These are phyloP conservation scores for Podarcis raffonei DNA, from an alignment of 2,113 vertebrate genomes.

Conservation along the genomic window DNA sequence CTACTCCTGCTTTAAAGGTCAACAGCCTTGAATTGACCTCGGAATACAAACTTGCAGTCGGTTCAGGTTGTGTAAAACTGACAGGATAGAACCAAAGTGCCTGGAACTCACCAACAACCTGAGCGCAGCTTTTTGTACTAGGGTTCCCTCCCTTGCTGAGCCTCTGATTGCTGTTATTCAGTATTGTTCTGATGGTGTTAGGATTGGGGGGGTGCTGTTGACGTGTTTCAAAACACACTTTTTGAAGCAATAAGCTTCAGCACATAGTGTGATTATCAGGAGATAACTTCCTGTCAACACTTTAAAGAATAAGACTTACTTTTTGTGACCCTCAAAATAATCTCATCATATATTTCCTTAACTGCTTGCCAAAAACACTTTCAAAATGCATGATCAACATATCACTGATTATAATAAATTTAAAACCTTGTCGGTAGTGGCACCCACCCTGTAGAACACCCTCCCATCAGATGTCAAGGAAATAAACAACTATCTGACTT, in stretches of 20 bases:
- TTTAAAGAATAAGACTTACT: conserved; percentile 48
- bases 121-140: too few species aligned
- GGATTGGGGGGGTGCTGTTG: conserved; percentile 36
- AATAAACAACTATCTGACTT: too few species aligned
- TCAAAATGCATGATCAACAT: conserved; percentile 25
- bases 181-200: conserved; percentile 41
- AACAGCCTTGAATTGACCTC: too few species aligned
- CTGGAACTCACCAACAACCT: too few species aligned
- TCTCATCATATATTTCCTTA: conserved; percentile 17
- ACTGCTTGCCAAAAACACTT: conserved; percentile 46
- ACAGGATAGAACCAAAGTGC: too few species aligned
- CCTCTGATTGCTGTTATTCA: not conserved
- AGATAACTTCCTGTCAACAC: conserved; percentile 49
- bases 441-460: too few species aligned
- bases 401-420: conserved; percentile 46
- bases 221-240: too few species aligned
- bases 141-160: too few species aligned
- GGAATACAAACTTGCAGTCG: too few species aligned
- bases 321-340: not conserved
- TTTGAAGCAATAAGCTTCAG: conserved; percentile 50
- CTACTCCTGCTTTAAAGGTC: too few species aligned
- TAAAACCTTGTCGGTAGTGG: not conserved
- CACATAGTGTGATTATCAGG: conserved; percentile 31
- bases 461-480: too few species aligned
- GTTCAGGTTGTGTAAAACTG: too few species aligned